Percentiles rank a stretch among this genome's conserved stretches.
phyloP scores from a whole-genome alignment of 35 echinoderm and acorn worm species.

The Anneissia japonica region DNA sequence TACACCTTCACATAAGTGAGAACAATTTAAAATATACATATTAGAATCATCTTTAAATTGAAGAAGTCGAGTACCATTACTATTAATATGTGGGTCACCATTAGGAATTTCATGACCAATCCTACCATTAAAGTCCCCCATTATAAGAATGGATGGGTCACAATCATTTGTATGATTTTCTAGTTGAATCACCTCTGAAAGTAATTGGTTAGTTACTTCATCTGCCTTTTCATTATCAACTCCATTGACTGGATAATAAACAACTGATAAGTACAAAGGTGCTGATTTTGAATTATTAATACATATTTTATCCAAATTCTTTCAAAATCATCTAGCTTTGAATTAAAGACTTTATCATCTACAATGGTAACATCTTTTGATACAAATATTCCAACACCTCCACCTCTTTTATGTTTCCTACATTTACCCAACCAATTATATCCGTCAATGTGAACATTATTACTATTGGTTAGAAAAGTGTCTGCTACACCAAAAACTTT shows the following conservation, averaged over 20 bases:
- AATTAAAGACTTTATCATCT: background rate
- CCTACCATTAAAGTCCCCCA: background rate
- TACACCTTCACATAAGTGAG: background rate
- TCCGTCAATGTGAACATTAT: background rate
- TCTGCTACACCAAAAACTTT: slow-evolving; percentile 4
- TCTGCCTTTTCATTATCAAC: background rate
- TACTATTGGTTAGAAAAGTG: background rate
- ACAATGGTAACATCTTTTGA: background rate
- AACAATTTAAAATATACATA: background rate
- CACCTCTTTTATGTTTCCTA: slow-evolving; percentile 5
- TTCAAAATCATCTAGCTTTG: background rate
- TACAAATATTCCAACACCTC: slow-evolving; percentile 5
- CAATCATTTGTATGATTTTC: background rate
- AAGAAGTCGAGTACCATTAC: background rate
- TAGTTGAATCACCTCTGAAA: background rate
- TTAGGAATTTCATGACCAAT: background rate
- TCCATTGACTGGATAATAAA: background rate
- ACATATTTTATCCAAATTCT: background rate
- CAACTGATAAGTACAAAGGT: background rate
- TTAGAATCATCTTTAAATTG: background rate
- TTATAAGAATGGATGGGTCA: background rate
- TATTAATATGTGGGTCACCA: background rate
- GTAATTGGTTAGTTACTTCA: background rate
- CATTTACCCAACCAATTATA: slow-evolving; percentile 22
- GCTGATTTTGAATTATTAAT: background rate